These are phyloP conservation scores for Drosophila neonasuta DNA, from an alignment of 2,888 invertebrate species.

Conservation along the genomic window DNA sequence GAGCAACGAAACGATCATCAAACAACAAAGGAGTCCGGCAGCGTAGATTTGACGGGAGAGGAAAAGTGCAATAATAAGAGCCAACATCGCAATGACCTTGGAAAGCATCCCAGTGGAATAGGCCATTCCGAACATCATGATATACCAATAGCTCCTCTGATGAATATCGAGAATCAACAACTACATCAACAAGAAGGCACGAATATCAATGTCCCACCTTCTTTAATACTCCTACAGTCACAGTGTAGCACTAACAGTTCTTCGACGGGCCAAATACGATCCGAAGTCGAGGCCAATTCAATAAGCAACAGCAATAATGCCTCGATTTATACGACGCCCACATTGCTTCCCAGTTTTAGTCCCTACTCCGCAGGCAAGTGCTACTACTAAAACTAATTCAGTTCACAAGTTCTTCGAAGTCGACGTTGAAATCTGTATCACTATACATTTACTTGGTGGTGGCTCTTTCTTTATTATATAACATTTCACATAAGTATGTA, in stretches of 20 bases:
- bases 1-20: constrained; percentile 17
- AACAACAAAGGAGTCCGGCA: constrained; percentile 24
- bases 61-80: constrained; percentile 47
- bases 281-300: constrained; percentile 50
- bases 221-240: constrained; percentile 85
- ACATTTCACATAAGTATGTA: not conserved
- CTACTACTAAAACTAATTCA: constrained; percentile 49
- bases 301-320: constrained; percentile 33
- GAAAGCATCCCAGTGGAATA: constrained; percentile 31
- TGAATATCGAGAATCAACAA: constrained; percentile 36
- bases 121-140: constrained; percentile 32
- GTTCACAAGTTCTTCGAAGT: constrained; percentile 12
- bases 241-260: constrained; percentile 83
- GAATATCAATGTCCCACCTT: constrained; percentile 58
- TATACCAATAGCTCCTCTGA: constrained; percentile 39
- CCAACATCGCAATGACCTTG: constrained; percentile 24
- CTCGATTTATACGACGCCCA: constrained; percentile 83
- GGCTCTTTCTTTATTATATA: constrained; percentile 5
- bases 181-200: constrained; percentile 21
- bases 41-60: constrained; percentile 27
- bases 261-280: constrained; percentile 27
- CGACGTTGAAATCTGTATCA: constrained; percentile 7
- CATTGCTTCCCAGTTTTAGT: constrained; percentile 88
- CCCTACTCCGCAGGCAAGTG: constrained; percentile 86
- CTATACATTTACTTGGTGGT: constrained; percentile 14